These are phyloP conservation scores for Clarias macrocephalus DNA, from an alignment of 2,113 vertebrate species.

Conservation along the genomic window DNA sequence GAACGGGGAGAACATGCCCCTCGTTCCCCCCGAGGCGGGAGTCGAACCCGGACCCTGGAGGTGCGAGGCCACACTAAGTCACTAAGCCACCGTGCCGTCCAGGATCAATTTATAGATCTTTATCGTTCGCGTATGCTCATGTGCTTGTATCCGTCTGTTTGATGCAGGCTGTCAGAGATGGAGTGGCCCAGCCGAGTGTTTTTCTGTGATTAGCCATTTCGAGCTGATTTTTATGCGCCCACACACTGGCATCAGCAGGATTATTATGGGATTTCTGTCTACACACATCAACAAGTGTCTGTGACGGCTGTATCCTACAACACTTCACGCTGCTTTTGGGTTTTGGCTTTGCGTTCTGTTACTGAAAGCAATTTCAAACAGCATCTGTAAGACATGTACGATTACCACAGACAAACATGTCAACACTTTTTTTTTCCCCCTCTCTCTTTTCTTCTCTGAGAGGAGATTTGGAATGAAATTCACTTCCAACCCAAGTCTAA, in stretches of 20 bases:
- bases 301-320: constrained; percentile 5
- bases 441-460: background rate
- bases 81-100: too few relatives aligned
- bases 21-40: too few relatives aligned
- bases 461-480: background rate
- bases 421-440: too few relatives aligned
- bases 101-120: constrained; percentile 41
- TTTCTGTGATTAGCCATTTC: constrained; percentile 21
- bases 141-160: background rate
- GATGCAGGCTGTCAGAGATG: constrained; percentile 24
- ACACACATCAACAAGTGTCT: constrained; percentile 33
- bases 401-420: background rate
- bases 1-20: too few relatives aligned
- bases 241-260: constrained; percentile 1
- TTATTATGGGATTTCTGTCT: constrained; percentile 33
- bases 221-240: constrained; percentile 17
- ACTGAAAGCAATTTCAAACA: background rate
- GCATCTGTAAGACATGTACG: background rate
- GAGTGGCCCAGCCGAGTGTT: background rate
- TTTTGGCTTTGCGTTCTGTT: background rate
- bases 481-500: background rate
- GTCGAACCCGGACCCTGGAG: too few relatives aligned
- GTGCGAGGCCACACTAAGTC: too few relatives aligned
- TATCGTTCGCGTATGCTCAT: constrained; percentile 45
- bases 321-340: background rate